These are phyloP conservation scores for Cladorhizidae sp. DNA, from an alignment of 37 sponge, comb jelly and placozoan species.

Conservation along the genomic window DNA sequence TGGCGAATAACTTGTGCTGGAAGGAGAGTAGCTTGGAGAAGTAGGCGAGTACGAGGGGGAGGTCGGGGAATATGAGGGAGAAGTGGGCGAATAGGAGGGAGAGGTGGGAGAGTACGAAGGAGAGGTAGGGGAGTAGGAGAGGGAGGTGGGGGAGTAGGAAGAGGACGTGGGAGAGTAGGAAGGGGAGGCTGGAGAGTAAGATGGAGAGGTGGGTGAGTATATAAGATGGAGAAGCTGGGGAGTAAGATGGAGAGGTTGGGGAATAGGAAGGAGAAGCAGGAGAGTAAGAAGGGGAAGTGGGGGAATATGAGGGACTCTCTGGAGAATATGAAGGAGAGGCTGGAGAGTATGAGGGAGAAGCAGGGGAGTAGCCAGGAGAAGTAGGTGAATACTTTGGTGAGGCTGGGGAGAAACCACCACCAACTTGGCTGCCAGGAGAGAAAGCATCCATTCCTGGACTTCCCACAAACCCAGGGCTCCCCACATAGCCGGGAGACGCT, in stretches of 20 bases:
- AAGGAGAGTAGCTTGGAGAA: constrained; percentile 66
- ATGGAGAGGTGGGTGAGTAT: constrained; percentile 84
- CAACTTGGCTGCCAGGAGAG: constrained; percentile 84
- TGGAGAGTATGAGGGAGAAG: constrained; percentile 88
- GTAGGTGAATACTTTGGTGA: constrained; percentile 90
- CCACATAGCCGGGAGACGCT: constrained; percentile 40
- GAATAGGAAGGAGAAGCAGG: constrained; percentile 85
- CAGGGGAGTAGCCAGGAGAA: constrained; percentile 85
- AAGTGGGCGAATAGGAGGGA: constrained; percentile 84
- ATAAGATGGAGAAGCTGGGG: constrained; percentile 92
- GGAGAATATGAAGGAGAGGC: constrained; percentile 87
- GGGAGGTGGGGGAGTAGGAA: constrained; percentile 82
- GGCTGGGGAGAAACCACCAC: constrained; percentile 79
- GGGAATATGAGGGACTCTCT: constrained; percentile 84
- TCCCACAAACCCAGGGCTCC: constrained; percentile 23
- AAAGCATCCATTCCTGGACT: constrained; percentile 48
- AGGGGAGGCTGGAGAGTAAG: constrained; percentile 87
- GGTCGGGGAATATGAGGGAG: constrained; percentile 82
- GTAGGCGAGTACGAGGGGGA: constrained; percentile 88
- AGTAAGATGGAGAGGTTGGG: constrained; percentile 92
- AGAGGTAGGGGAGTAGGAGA: constrained; percentile 83
- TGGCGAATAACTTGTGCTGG: no score
- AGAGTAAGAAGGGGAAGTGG: constrained; percentile 86
- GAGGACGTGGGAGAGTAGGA: constrained; percentile 85
- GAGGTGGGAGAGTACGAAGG: constrained; percentile 90